These are phyloP conservation scores for Nylanderia fulva DNA, from an alignment of 1,140 invertebrate genomes.

Conservation along the genomic window DNA sequence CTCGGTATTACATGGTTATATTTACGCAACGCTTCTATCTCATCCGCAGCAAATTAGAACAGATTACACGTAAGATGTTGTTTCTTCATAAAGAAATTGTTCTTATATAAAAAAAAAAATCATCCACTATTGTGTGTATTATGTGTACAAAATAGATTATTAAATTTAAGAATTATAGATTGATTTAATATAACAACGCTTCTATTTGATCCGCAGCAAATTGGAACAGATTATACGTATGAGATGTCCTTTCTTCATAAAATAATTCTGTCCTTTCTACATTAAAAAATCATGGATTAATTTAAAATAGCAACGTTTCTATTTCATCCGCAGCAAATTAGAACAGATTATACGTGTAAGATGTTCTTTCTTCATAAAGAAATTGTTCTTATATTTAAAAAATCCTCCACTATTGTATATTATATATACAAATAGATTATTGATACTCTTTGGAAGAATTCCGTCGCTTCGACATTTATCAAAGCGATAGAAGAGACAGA, in stretches of 20 bases:
- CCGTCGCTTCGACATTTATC: not conserved
- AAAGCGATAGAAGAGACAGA: not conserved
- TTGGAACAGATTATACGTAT: constrained; percentile 11
- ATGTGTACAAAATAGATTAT: too few species aligned
- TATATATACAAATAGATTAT: too few species aligned
- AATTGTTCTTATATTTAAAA: not conserved
- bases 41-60: not conserved
- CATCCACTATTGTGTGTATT: not conserved
- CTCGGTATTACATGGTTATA: not conserved
- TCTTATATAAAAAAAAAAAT: not conserved
- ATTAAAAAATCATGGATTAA: too few species aligned
- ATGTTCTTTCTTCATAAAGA: not conserved
- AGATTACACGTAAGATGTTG: constrained; percentile 10
- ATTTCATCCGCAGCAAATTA: not conserved
- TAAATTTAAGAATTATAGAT: too few species aligned
- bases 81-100: too few species aligned
- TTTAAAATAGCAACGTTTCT: constrained; percentile 5
- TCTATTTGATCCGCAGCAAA: not conserved
- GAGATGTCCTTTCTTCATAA: not conserved
- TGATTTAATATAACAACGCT: too few species aligned
- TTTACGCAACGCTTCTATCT: constrained; percentile 17
- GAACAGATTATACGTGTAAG: constrained; percentile 16
- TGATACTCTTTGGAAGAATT: not conserved
- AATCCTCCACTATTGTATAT: not conserved
- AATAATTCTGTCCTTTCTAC: too few species aligned